These are phyloP conservation scores for Sebastes itinus DNA, from an alignment of 2,797 vertebrate genomes.

Conservation along the genomic window DNA sequence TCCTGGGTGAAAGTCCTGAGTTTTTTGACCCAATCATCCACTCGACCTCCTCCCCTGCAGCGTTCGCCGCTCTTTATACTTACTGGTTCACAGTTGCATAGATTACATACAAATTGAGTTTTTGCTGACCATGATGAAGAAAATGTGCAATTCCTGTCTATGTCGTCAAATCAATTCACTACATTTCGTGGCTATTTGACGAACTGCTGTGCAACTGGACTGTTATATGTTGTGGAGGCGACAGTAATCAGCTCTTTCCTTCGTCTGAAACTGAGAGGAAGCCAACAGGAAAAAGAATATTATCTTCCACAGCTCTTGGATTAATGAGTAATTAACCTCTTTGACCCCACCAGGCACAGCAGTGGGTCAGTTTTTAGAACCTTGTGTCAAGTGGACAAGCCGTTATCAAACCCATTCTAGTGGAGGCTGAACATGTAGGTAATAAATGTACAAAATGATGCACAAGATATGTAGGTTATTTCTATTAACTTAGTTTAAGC, in stretches of 20 bases:
- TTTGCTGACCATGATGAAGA: too few relatives aligned
- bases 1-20: too few relatives aligned
- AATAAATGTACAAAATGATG: neutral
- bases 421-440: neutral
- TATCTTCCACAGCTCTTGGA: constrained; percentile 4
- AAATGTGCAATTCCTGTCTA: too few relatives aligned
- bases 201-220: too few relatives aligned
- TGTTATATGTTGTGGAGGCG: too few relatives aligned
- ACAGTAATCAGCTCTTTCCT: neutral
- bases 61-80: too few relatives aligned
- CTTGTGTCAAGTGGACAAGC: neutral
- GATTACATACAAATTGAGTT: too few relatives aligned
- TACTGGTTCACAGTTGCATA: too few relatives aligned
- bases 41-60: too few relatives aligned
- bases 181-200: too few relatives aligned
- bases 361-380: neutral
- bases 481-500: neutral
- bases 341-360: constrained; percentile 6
- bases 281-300: neutral
- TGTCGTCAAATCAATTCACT: too few relatives aligned
- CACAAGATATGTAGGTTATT: neutral
- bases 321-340: constrained; percentile 51
- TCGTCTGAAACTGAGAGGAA: neutral
- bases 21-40: too few relatives aligned
- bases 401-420: neutral